Conservation (phyloP, 2,888 invertebrate genomes). For the Hermaeophaga mercurialis region DNA sequence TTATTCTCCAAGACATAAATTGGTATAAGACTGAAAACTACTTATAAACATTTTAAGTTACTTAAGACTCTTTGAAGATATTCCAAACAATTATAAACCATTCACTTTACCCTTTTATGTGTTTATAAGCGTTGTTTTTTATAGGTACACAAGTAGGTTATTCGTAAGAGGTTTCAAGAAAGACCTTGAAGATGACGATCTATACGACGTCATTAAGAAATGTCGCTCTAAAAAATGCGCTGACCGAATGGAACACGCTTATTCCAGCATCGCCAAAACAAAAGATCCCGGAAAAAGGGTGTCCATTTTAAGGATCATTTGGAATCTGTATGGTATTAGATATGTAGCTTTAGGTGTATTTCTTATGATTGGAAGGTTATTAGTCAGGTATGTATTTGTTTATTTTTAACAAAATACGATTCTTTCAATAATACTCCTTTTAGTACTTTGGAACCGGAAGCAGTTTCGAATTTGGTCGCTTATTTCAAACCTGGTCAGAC, state of each 20-base stretch:
- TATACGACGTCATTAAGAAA: slow-evolving; percentile 62
- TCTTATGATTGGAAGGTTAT: slow-evolving; percentile 34
- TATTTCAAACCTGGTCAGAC: slow-evolving; percentile 65
- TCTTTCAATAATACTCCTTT: slow-evolving; percentile 19
- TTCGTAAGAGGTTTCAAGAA: slow-evolving; percentile 67
- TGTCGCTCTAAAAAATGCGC: slow-evolving; percentile 47
- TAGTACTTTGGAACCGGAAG: slow-evolving; percentile 69
- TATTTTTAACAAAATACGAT: not conserved
- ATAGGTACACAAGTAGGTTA: slow-evolving; percentile 70
- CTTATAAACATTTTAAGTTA: no score
- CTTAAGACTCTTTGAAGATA: no score
- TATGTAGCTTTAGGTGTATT: slow-evolving; percentile 37
- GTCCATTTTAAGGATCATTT: slow-evolving; percentile 41
- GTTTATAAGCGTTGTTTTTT: no score
- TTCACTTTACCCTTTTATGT: no score
- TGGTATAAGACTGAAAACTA: no score
- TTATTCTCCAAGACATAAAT: no score
- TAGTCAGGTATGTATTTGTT: slow-evolving; percentile 34
- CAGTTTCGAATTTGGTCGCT: slow-evolving; percentile 70
- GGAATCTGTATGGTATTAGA: slow-evolving; percentile 42
- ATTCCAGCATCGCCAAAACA: slow-evolving; percentile 37
- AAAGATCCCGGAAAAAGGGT: slow-evolving; percentile 38
- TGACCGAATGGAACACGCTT: slow-evolving; percentile 50
- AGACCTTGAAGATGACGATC: slow-evolving; percentile 67
- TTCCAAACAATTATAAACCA: no score